Conservation (phyloP, 2,797 vertebrate genomes). For the Schizothorax lantsangensis region DNA sequence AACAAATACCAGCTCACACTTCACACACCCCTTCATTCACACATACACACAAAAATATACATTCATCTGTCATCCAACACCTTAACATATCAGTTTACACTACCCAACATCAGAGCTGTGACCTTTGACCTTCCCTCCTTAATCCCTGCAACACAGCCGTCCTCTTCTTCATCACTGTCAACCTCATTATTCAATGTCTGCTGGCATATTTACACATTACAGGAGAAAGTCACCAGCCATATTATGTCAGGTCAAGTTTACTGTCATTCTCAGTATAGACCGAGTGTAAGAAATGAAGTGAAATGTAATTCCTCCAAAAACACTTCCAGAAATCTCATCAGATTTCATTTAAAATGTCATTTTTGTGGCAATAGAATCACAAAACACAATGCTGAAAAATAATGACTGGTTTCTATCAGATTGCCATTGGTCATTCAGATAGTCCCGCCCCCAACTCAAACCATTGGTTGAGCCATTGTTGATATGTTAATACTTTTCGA, state of each 20-base stretch:
- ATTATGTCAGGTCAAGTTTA: neutral
- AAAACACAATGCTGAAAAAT: neutral
- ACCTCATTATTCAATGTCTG: neutral
- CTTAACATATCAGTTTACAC: constrained; percentile 8
- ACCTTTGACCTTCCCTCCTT: neutral
- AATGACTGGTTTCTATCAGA: neutral
- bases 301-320: neutral
- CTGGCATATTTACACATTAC: neutral
- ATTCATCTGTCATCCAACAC: neutral
- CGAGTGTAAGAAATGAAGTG: neutral
- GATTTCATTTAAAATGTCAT: neutral
- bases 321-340: neutral
- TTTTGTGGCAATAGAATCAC: neutral
- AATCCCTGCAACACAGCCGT: neutral
- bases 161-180: neutral
- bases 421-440: neutral
- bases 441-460: neutral
- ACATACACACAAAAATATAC: constrained; percentile 15
- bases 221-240: neutral
- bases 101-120: neutral
- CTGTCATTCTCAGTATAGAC: neutral
- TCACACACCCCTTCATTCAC: neutral
- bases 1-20: constrained; percentile 24
- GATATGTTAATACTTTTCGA: neutral
- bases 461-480: neutral